Evolutionary conservation across 1,140 invertebrate genomes (phyloP), one percentile per base, ranked within the genome.

Genomic region (Pogonomyrmex californicus): DNA sequence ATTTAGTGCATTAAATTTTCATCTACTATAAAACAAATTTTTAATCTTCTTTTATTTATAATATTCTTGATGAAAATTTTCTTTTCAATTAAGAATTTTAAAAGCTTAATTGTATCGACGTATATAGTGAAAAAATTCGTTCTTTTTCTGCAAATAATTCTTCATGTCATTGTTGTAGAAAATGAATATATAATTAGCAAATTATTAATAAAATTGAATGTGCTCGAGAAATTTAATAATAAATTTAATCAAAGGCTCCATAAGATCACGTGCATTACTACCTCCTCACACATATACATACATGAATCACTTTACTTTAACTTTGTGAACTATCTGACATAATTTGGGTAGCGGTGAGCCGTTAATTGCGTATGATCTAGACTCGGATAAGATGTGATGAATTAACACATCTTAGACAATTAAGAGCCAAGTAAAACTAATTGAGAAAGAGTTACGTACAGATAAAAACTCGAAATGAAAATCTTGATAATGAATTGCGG

Each of bases 281-380:
- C 14, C 44, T 47, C 44, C 47, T 30, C 3, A 51, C 33, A 56
- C 41, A 44, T 36, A 71, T 4, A 33, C 1, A 17, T 10, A 38
- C 33, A 12, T 47, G 33, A 51, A 38, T 41, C 44, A 23, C 36
- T 54, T 60, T 30, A 38, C 38, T 76, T 77, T 68, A 81, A 81
- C 77, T 81, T 68, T 68, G 51, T 14, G n/a, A 70, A 81, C 78
- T 81, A 70, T 70, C 63, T 81, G 49, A 58, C 78, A 56, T 44
- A 81, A 65, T 81, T 81, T 38, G 54, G 12, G 2, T n/a, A 51
- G 47, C 49, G 75, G 33, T n/a, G 65, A 70, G 49, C 17, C 65
- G 47, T 81, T 81, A 81, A 81, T 81, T 81, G 49, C 23, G 47
- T 33, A 12, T 44, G 49, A 81, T 70, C 65, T n/a, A 36, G 30